A percentile compares a stretch with the other conserved stretches of the same genome.
Conservation (phyloP, 2,888 invertebrate genomes). For the Drosophila histrio region DNA sequence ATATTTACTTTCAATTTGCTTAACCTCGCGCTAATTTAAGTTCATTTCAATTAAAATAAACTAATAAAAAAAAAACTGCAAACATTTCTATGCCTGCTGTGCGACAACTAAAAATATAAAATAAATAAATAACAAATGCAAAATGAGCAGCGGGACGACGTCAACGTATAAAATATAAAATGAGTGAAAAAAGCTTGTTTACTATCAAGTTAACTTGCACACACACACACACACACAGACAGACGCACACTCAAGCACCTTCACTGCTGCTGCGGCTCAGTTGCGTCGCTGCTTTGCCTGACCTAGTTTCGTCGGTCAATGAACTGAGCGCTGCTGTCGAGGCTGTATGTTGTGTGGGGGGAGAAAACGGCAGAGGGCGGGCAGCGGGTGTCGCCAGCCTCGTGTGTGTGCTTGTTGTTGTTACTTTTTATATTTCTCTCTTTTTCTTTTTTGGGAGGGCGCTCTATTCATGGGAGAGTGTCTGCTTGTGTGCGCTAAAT, state of each 20-base stretch:
- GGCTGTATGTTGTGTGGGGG: conserved; percentile 50
- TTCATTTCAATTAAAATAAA: conserved; percentile 83
- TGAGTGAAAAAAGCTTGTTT: conserved; percentile 61
- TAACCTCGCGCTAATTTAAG: conserved; percentile 84
- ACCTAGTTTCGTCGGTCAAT: conserved; percentile 74
- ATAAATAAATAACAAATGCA: conserved; percentile 49
- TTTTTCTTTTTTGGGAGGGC: conserved; percentile 35
- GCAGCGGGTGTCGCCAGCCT: conserved; percentile 28
- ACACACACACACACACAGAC: conserved; percentile 24
- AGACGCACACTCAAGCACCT: conserved; percentile 53
- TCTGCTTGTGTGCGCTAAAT: conserved; percentile 68
- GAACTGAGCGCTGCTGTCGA: conserved; percentile 71
- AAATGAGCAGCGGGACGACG: conserved; percentile 42
- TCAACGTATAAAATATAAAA: conserved; percentile 44
- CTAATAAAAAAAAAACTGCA: conserved; percentile 35
- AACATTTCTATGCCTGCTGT: conserved; percentile 42
- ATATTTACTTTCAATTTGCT: conserved; percentile 82
- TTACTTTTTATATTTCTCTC: conserved; percentile 12
- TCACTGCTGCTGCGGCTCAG: conserved; percentile 58
- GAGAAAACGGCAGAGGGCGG: conserved; percentile 5
- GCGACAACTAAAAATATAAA: conserved; percentile 49
- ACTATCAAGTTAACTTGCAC: conserved; percentile 62
- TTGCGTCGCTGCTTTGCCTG: conserved; percentile 59
- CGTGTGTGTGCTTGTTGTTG: conserved; percentile 39
- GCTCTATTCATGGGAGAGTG: conserved; percentile 37